These are phyloP conservation scores for Drosophila chauvacae DNA, from an alignment of 1,140 invertebrate genomes.

Conservation along the genomic window DNA sequence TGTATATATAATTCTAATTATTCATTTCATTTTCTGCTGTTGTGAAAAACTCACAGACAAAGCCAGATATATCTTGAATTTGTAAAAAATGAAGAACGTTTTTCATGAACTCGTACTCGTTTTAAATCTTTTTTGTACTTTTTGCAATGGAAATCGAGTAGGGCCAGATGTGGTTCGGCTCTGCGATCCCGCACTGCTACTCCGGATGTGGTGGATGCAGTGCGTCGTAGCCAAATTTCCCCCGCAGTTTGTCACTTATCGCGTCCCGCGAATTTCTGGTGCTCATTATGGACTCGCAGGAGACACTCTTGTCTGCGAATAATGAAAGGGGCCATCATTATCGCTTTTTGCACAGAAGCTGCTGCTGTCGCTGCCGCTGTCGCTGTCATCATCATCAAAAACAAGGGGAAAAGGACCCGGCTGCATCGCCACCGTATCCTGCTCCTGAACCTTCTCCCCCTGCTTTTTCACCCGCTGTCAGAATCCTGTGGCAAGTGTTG, in stretches of 20 bases:
- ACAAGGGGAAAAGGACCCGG: constrained; percentile 46
- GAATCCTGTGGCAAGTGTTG: constrained; percentile 62
- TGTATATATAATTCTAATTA: not conserved
- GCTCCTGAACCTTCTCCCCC: not conserved
- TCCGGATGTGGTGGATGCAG: constrained; percentile 12
- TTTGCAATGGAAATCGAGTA: not conserved
- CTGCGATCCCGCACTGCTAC: constrained; percentile 2
- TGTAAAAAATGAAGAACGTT: not conserved
- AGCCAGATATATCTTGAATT: not conserved
- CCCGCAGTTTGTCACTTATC: constrained; percentile 59
- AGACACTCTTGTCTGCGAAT: constrained; percentile 60
- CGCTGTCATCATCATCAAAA: constrained; percentile 69
- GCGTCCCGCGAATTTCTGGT: constrained; percentile 55
- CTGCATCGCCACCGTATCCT: constrained; percentile 7
- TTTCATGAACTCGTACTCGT: not conserved
- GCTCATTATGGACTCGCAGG: constrained; percentile 68
- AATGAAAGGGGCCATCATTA: constrained; percentile 67
- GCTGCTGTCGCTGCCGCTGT: constrained; percentile 10
- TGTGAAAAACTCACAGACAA: not conserved
- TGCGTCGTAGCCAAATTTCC: not conserved
- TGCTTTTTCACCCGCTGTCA: constrained; percentile 2
- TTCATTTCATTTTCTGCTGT: not conserved
- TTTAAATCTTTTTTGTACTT: not conserved
- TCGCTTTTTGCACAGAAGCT: constrained; percentile 39
- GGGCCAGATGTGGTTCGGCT: constrained; percentile 3